A percentile compares a stretch with the other conserved stretches of the same genome.
Conservation (phyloP, 1,140 invertebrate species). For the Macrosteles quadrilineatus region DNA sequence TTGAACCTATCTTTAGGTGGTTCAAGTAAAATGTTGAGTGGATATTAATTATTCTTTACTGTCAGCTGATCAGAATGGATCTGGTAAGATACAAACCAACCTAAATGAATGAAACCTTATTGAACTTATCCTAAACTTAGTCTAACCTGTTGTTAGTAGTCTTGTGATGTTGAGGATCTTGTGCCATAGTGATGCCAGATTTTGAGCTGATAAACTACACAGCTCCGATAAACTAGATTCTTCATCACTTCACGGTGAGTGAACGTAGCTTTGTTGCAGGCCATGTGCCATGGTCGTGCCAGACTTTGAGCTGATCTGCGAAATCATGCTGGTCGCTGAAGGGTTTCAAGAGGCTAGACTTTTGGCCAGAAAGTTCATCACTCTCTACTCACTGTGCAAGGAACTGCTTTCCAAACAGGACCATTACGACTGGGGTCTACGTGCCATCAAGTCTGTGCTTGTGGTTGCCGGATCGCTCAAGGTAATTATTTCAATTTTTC, state of each 20-base stretch:
- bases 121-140: no score
- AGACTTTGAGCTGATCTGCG: slow-evolving; percentile 90
- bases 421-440: slow-evolving; percentile 92
- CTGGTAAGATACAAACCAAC: no score
- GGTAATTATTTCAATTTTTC: slow-evolving; percentile 47
- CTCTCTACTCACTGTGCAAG: slow-evolving; percentile 83
- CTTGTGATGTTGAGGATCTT: no score
- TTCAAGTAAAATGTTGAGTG: neutral
- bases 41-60: slow-evolving; percentile 43
- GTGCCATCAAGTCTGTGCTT: slow-evolving; percentile 91
- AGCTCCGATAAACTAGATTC: no score
- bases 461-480: slow-evolving; percentile 86
- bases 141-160: no score
- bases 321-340: slow-evolving; percentile 93
- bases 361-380: slow-evolving; percentile 89
- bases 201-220: no score
- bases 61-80: no score
- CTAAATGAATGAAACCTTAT: no score
- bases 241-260: no score
- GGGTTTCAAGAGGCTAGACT: slow-evolving; percentile 86
- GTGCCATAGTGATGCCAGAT: no score
- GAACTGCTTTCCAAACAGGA: slow-evolving; percentile 91
- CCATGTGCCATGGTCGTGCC: slow-evolving; percentile 95
- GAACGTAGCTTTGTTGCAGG: no score
- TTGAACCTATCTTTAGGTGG: neutral